Percentiles rank a stretch among this genome's conserved stretches.
Conservation (phyloP, 2,113 vertebrate genomes). For the Lipophrys pholis region DNA sequence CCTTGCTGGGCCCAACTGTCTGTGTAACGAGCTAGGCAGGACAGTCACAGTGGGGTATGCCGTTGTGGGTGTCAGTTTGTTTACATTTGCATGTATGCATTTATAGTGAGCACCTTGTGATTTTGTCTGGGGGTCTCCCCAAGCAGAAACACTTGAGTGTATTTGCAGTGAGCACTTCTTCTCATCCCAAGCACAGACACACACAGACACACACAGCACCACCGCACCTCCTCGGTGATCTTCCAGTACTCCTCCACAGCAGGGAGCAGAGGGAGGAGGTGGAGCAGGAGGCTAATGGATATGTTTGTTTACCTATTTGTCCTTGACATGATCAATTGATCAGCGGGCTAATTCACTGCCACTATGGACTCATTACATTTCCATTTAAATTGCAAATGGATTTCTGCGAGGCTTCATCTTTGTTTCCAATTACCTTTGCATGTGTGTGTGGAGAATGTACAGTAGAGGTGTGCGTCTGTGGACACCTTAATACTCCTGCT, state of each 20-base stretch:
- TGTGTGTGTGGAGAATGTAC: conserved; percentile 34
- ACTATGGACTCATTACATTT: conserved; percentile 86
- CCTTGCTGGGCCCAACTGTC: conserved; percentile 93
- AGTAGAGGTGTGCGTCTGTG: conserved; percentile 34
- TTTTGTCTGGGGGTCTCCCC: conserved; percentile 39
- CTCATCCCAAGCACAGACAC: conserved; percentile 13
- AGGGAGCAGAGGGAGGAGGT: conserved; percentile 74
- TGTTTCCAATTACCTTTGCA: conserved; percentile 33
- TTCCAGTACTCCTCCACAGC: conserved; percentile 71
- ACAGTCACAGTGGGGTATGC: conserved; percentile 83
- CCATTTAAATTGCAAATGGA: conserved; percentile 86
- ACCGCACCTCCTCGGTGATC: conserved; percentile 65
- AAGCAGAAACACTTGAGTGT: conserved; percentile 47
- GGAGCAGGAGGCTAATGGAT: conserved; percentile 81
- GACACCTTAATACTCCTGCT: conserved; percentile 4
- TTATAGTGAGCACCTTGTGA: conserved; percentile 29
- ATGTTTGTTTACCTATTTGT: conserved; percentile 89
- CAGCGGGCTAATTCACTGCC: conserved; percentile 86
- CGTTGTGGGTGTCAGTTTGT: conserved; percentile 51
- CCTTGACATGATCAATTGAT: conserved; percentile 88
- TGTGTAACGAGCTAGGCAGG: conserved; percentile 92
- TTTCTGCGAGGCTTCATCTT: conserved; percentile 73
- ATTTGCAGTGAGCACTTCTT: conserved; percentile 36
- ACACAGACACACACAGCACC: conserved; percentile 4
- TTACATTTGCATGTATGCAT: conserved; percentile 61